Evolutionary conservation across 2,797 vertebrate species (phyloP).

Genomic region (Heterohyrax brucei): DNA sequence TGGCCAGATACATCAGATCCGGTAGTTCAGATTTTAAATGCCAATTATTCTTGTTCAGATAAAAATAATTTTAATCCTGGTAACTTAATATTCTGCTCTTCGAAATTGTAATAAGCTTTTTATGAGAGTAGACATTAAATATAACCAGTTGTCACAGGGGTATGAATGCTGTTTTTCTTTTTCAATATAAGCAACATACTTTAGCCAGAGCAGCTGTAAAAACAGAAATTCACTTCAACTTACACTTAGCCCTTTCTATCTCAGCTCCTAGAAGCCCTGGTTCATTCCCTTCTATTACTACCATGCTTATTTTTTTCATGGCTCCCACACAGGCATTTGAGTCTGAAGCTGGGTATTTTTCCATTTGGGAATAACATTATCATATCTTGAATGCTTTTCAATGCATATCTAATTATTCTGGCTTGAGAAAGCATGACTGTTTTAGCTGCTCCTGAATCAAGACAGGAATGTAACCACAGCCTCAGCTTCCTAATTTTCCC

Average conservation of each 20-base stretch:
- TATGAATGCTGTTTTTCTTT: slow-evolving; percentile 73
- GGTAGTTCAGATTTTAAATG: slow-evolving; percentile 79
- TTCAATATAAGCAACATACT: slow-evolving; percentile 19
- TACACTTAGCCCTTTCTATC: slow-evolving; percentile 43
- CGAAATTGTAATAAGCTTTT: slow-evolving; percentile 80
- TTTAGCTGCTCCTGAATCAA: slow-evolving; percentile 10
- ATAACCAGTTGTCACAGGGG: slow-evolving; percentile 69
- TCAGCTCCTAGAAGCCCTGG: slow-evolving; percentile 60
- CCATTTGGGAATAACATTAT: slow-evolving; percentile 60
- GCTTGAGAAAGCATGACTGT: background rate
- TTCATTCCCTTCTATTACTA: slow-evolving; percentile 73
- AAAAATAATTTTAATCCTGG: slow-evolving; percentile 83
- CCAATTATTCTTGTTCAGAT: slow-evolving; percentile 77
- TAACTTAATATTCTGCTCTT: slow-evolving; percentile 86
- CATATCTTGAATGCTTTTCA: slow-evolving; percentile 58
- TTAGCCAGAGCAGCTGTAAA: slow-evolving; percentile 77
- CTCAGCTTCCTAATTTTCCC: background rate
- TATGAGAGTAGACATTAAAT: slow-evolving; percentile 80
- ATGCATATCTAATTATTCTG: slow-evolving; percentile 42
- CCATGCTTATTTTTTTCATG: slow-evolving; percentile 72
- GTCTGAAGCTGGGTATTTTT: slow-evolving; percentile 75
- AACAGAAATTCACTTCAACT: slow-evolving; percentile 72
- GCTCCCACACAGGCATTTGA: slow-evolving; percentile 63
- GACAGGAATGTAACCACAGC: background rate
- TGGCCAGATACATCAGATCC: slow-evolving; percentile 87